phyloP scores from a whole-genome alignment of 92 coral and sea anemone genomes.

The Virgularia gustaviana region DNA sequence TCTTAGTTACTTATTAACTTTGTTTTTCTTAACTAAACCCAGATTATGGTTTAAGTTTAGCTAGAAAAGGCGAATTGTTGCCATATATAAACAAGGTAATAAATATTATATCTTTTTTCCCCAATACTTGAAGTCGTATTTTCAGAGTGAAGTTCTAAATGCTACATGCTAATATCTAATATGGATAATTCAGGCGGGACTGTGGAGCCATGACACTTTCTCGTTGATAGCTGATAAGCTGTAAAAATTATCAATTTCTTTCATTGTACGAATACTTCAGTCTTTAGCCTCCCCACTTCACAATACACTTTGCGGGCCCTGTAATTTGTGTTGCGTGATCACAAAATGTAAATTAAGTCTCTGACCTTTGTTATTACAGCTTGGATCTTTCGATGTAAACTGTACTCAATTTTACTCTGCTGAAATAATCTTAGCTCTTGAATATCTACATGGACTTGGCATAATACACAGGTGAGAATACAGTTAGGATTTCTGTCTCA shows the following conservation, averaged over 20 bases:
- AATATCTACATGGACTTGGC: constrained; percentile 86
- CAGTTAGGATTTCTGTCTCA: no score
- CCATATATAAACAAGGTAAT: constrained; percentile 87
- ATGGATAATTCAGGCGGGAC: no score
- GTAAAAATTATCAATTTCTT: no score
- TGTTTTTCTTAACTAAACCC: constrained; percentile 30
- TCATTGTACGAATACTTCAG: no score
- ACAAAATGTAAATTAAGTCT: neutral
- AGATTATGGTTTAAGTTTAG: constrained; percentile 95
- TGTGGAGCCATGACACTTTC: no score
- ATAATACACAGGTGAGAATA: constrained; percentile 96
- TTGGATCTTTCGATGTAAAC: constrained; percentile 90
- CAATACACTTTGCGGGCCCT: no score
- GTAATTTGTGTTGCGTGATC: no score
- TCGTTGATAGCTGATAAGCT: no score
- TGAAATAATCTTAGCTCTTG: constrained; percentile 81
- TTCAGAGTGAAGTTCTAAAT: no score
- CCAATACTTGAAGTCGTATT: no score
- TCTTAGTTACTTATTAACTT: neutral
- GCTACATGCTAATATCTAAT: no score
- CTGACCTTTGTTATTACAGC: constrained; percentile 43
- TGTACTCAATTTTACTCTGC: constrained; percentile 94
- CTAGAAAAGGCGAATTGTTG: constrained; percentile 87
- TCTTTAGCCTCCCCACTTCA: no score
- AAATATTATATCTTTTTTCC: neutral